These are phyloP conservation scores for Acanthosoma haemorrhoidale DNA, from an alignment of 2,888 invertebrate species.

Conservation along the genomic window DNA sequence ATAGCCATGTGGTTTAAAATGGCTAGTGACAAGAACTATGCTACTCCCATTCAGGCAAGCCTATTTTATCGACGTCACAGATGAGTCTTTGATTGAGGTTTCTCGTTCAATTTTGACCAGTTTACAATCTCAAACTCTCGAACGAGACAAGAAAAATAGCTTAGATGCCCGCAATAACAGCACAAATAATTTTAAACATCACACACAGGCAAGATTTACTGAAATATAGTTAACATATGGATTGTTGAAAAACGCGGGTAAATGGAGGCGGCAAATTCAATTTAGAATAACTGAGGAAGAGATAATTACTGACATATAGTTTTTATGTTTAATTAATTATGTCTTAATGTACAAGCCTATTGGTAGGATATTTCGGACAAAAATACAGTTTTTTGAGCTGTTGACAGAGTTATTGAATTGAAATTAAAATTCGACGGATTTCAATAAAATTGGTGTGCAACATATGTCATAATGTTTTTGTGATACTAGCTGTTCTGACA, in stretches of 20 bases:
- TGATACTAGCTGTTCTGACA: too few relatives aligned
- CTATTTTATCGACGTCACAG: slow-evolving; percentile 38
- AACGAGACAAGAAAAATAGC: too few relatives aligned
- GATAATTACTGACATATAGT: too few relatives aligned
- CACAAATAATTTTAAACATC: not conserved
- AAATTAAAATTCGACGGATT: too few relatives aligned
- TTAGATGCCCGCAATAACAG: not conserved
- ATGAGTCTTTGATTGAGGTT: not conserved
- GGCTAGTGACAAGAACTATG: slow-evolving; percentile 30
- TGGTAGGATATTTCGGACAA: too few relatives aligned
- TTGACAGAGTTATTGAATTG: too few relatives aligned
- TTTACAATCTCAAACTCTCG: not conserved
- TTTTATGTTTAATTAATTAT: too few relatives aligned
- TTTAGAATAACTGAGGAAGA: not conserved
- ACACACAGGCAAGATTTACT: not conserved
- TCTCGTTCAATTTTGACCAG: too few relatives aligned
- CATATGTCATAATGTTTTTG: too few relatives aligned
- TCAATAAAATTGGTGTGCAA: too few relatives aligned
- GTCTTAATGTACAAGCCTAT: too few relatives aligned
- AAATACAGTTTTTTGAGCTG: too few relatives aligned
- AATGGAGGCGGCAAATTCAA: not conserved
- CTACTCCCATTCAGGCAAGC: slow-evolving; percentile 31
- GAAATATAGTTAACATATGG: not conserved
- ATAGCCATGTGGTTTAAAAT: slow-evolving; percentile 31
- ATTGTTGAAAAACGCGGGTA: not conserved